Conservation (phyloP, 92 coral and sea anemone genomes). For the Hydrozoanthus gracilis region DNA sequence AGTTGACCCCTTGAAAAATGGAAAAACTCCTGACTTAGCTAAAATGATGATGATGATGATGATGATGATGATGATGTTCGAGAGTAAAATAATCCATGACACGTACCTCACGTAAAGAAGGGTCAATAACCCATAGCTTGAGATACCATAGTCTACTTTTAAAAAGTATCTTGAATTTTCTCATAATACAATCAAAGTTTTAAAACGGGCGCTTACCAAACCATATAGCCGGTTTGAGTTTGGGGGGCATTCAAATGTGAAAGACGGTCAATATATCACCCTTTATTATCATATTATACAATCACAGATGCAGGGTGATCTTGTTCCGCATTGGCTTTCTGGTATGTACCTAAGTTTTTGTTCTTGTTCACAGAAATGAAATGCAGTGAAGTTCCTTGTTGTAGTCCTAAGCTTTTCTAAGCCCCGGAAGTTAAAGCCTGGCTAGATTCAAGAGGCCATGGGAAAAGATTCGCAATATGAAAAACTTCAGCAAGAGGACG, state of each 20-base stretch:
- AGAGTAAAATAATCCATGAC: too few species aligned
- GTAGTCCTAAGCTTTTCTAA: constrained; percentile 17
- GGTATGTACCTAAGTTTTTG: not conserved
- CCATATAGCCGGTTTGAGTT: not conserved
- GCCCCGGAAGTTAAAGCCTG: not conserved
- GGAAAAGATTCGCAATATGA: constrained; percentile 67
- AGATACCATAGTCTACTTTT: too few species aligned
- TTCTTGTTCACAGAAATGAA: constrained; percentile 20
- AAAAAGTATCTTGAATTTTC: too few species aligned
- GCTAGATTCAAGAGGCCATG: constrained; percentile 53
- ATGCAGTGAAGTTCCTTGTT: not conserved
- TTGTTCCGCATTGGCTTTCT: constrained; percentile 3
- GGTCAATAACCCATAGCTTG: too few species aligned
- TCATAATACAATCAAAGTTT: too few species aligned
- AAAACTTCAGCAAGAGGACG: constrained; percentile 70
- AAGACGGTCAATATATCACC: not conserved
- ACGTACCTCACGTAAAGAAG: too few species aligned
- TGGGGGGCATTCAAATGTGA: not conserved
- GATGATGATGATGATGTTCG: too few species aligned
- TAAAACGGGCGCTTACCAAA: too few species aligned
- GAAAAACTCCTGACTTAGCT: too few species aligned
- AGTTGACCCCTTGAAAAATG: too few species aligned
- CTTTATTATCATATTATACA: too few species aligned
- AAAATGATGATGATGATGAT: too few species aligned
- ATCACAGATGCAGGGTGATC: not conserved